A percentile compares a stretch with the other conserved stretches of the same genome.
Conservation (phyloP, 2,797 vertebrate species). For the Rhabdomys pumilio region DNA sequence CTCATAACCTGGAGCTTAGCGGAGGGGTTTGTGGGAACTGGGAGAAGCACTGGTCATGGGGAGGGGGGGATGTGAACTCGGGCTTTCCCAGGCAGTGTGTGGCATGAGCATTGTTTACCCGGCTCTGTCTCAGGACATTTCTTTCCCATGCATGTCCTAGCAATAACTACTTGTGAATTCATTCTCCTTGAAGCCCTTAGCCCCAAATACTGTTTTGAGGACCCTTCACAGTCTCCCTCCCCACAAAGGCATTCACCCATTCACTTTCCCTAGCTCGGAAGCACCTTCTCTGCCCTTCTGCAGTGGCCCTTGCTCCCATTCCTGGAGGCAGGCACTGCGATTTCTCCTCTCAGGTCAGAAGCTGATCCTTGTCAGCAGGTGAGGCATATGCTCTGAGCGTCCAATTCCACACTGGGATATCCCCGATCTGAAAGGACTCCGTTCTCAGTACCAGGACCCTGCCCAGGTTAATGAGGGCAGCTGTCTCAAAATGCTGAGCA, state of each 20-base stretch:
- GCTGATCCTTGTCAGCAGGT: conserved; percentile 19
- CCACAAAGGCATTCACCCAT: not conserved
- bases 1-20: not conserved
- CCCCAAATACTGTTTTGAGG: conserved; percentile 20
- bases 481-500: conserved; percentile 19
- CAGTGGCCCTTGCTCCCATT: not conserved
- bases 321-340: not conserved
- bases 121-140: conserved; percentile 18
- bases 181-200: not conserved
- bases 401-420: not conserved
- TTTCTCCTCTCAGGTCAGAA: not conserved
- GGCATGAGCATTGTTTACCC: not conserved
- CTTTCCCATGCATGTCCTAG: not conserved
- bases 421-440: not conserved
- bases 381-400: not conserved
- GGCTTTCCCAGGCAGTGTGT: not conserved
- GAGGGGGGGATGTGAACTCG: not conserved
- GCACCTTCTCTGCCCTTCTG: conserved; percentile 3
- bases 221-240: not conserved
- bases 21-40: not conserved
- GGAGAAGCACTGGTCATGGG: not conserved
- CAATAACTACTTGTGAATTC: not conserved
- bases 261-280: not conserved
- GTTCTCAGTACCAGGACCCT: not conserved
- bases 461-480: not conserved